phyloP scores from a whole-genome alignment of 1,140 invertebrate species.

The Ruditapes philippinarum region DNA sequence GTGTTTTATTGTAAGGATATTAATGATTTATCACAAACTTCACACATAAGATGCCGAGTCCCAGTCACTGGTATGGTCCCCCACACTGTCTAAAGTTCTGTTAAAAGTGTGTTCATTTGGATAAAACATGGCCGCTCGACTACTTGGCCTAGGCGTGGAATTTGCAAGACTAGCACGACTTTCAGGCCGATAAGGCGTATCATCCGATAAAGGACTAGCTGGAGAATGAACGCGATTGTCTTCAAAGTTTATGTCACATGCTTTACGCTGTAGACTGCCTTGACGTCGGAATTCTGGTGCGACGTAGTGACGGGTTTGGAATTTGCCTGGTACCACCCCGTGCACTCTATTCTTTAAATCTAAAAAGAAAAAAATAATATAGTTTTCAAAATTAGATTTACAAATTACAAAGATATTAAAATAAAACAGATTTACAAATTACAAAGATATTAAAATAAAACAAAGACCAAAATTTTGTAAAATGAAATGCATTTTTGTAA shows the following conservation, averaged over 20 bases:
- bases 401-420: too few relatives aligned
- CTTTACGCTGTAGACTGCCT: slow-evolving; percentile 59
- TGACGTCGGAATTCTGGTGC: slow-evolving; percentile 62
- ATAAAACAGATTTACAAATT: too few relatives aligned
- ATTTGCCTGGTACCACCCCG: slow-evolving; percentile 8
- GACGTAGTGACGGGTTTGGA: slow-evolving; percentile 61
- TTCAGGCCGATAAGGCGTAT: slow-evolving; percentile 21
- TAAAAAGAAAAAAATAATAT: slow-evolving; percentile 12
- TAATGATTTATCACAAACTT: neutral
- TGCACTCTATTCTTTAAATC: slow-evolving; percentile 14
- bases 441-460: too few relatives aligned
- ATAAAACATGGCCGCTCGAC: slow-evolving; percentile 42
- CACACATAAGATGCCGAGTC: slow-evolving; percentile 59
- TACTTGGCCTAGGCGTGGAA: slow-evolving; percentile 51
- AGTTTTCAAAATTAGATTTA: too few relatives aligned
- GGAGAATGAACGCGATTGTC: slow-evolving; percentile 43
- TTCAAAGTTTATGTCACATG: slow-evolving; percentile 62
- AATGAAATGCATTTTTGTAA: too few relatives aligned
- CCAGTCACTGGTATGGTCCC: slow-evolving; percentile 47
- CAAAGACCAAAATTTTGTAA: too few relatives aligned
- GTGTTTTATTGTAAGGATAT: too few relatives aligned
- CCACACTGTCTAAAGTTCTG: slow-evolving; percentile 52
- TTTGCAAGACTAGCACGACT: slow-evolving; percentile 53
- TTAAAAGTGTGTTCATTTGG: slow-evolving; percentile 31
- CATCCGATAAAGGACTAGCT: slow-evolving; percentile 19